Conservation (phyloP, 2,113 vertebrate genomes). For the Martes martes region DNA sequence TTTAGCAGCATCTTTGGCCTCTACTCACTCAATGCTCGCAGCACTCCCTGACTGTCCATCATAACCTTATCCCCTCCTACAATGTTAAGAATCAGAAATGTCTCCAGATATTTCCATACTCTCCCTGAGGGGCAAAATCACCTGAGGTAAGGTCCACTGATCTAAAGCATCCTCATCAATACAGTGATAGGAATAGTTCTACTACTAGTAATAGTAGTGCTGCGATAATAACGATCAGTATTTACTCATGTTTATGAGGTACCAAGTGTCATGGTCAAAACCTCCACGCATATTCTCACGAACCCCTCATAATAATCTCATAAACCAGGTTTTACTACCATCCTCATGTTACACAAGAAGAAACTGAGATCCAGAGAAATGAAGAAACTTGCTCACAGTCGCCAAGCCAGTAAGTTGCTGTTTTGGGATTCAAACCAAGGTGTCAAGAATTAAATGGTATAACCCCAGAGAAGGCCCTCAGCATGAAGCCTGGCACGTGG, state of each 20-base stretch:
- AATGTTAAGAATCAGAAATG: neutral
- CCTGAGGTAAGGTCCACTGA: neutral
- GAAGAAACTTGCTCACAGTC: neutral
- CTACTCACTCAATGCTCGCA: neutral
- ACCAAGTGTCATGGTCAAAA: neutral
- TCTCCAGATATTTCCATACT: no score
- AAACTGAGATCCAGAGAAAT: neutral
- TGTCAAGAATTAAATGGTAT: neutral
- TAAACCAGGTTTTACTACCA: neutral
- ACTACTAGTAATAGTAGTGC: neutral
- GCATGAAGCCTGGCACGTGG: neutral
- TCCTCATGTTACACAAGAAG: neutral
- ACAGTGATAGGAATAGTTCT: fast-evolving
- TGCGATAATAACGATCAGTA: fast-evolving
- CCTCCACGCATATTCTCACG: fast-evolving
- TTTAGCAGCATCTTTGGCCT: neutral
- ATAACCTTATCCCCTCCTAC: neutral
- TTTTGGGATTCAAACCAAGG: neutral
- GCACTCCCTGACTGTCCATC: neutral
- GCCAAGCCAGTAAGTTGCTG: neutral
- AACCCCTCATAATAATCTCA: neutral
- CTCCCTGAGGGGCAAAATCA: neutral
- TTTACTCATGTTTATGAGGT: neutral
- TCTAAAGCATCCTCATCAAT: neutral
- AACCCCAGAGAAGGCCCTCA: neutral